Evolutionary conservation across 1,140 invertebrate genomes (phyloP).

Genomic region (Brachionus plicatilis): DNA sequence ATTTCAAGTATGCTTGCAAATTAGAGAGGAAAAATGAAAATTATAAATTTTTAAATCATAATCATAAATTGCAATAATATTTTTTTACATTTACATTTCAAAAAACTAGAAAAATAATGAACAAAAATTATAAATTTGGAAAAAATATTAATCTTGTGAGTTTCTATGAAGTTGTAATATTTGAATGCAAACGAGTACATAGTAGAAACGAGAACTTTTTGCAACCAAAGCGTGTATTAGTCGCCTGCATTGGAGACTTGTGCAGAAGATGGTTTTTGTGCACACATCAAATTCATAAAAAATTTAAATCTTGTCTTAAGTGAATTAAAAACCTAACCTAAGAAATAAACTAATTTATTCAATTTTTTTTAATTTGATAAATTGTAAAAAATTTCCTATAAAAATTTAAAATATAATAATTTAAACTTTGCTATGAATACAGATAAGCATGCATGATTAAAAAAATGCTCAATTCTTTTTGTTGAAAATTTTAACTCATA

Average conservation of each 20-base stretch:
- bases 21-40: background rate
- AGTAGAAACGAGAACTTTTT: background rate
- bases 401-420: too few species aligned
- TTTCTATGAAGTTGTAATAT: background rate
- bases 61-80: background rate
- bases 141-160: background rate
- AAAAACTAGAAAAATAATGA: background rate
- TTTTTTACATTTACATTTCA: background rate
- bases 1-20: background rate
- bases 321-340: background rate
- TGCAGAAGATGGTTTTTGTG: background rate
- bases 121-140: background rate
- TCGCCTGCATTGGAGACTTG: background rate
- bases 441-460: too few species aligned
- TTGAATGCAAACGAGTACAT: background rate
- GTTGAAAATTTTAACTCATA: too few species aligned
- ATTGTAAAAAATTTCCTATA: too few species aligned
- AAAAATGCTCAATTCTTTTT: too few species aligned
- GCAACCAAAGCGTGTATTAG: background rate
- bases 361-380: too few species aligned
- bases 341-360: background rate
- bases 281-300: background rate
- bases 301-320: background rate
- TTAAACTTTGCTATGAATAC: too few species aligned
- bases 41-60: slow-evolving; percentile 15